Base-by-base conservation (phyloP, 2,888 invertebrate species). In the Osmoderma eremita region DNA sequence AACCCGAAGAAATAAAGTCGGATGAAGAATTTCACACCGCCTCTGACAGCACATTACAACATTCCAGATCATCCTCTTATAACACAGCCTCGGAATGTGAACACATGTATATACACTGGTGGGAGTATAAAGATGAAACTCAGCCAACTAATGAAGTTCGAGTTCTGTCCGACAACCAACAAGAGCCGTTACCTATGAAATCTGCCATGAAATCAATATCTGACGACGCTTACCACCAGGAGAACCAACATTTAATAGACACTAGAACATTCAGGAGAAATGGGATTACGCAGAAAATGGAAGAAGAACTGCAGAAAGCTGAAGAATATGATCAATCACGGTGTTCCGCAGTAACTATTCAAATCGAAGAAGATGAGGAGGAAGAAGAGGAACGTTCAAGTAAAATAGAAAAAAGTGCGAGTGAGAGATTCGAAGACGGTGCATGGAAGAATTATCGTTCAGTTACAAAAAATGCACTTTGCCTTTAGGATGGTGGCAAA, bases 61-160 rank as follows among this genome's bases (percentile, higher is more conserved):
- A 87, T 67, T 90, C 90, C 4, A 83, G 88, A 65, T 89, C 89
- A 30, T 89, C 88, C 17, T 90, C 90, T 1, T 90, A 89, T 79
- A 88, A 88, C 75, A 89, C 89, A 0, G 89, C 88, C 10, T 89
- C 89, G 0, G 88, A 88, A 78, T 88, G 87, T 72, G 88, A 88
- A 67, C 84, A 84, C 41, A 74, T 78, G 36, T 85, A 84, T 64
- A 75, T 78, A 0, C 86, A 87, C 20, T 87, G 86, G 78, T 87
- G 87, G 83, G 85, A 86, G 64, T 82, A 83, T 68, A 86, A 85
- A 73, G 84, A 82, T 63, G 78, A 79, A 49, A 64, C 69, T 12
- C 73, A 76, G 42, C 79, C 82, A 68, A 75, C 77, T 51, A 82
- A 82, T 73, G 82, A 83, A 67, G 82, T 82, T 71, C 79, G 82